Evolutionary conservation across 2,888 invertebrate genomes (phyloP), one percentile per base, ranked within the genome.

Genomic region (Zygaena filipendulae): DNA sequence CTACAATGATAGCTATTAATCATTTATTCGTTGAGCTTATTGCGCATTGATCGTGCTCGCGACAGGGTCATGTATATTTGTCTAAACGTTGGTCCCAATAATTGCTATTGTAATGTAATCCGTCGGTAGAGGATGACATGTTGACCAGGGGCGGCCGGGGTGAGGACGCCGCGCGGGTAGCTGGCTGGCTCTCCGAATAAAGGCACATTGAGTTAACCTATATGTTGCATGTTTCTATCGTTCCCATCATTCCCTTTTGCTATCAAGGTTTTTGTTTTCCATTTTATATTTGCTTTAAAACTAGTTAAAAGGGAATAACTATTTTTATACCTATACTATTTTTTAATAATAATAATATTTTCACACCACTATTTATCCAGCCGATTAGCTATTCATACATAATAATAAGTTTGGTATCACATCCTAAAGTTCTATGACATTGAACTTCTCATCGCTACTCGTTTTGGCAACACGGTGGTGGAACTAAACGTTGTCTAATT

Each of bases 81-180:
- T 75, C 74, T 75, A 79, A 77, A 77, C 67, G 59, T 79, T 77
- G 77, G 77, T 79, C 79, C 79, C 79, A 72, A 74, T 67, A 61
- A 67, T 77, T 74, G 67, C 72, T 75, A 77, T 77, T 72, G 74
- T 68, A 64, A 57, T 54, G n/a, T n/a, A n/a, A n/a, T n/a, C n/a
- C n/a, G n/a, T n/a, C n/a, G n/a, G n/a, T 50, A 48, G 42, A 49
- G 60, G 58, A 60, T 49, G 52, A 57, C 46, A 52, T 52, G 48
- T 47, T 42, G 49, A 47, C 47, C 23, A 31, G 53, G 59, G 59
- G 53, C 55, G 44, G 44, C 42, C 32, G 36, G 32, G 32, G 16
- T 7, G 7, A 16, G 22, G 66, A 61, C 71, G 66, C 66, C 68
- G 69, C 72, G 70, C 67, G 64, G 48, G 37, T 45, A 42, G 57